These are phyloP conservation scores for Steinernema scapterisci DNA, from an alignment of 2,888 invertebrate species.

Conservation along the genomic window DNA sequence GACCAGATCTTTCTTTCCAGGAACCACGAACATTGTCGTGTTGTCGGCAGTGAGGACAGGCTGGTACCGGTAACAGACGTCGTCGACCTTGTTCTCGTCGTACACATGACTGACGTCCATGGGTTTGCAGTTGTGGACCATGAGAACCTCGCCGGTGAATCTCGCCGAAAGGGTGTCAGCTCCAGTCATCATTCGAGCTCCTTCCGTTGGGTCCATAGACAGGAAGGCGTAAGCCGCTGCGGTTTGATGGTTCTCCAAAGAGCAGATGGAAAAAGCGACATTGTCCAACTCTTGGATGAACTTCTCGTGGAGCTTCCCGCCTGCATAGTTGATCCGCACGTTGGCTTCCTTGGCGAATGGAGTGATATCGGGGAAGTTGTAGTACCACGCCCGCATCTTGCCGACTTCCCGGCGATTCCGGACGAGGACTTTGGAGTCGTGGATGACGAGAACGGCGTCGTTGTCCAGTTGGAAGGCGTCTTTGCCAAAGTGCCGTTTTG, in stretches of 20 bases:
- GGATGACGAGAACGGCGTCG: neutral
- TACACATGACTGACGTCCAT: neutral
- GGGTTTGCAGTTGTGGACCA: neutral
- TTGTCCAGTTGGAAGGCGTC: neutral
- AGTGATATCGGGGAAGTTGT: neutral
- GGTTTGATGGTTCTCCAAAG: neutral
- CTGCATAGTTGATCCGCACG: neutral
- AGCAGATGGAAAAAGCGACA: neutral
- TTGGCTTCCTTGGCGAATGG: neutral
- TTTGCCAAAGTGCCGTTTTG: neutral
- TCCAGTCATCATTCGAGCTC: neutral
- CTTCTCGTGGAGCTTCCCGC: neutral
- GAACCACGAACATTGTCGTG: constrained; percentile 4
- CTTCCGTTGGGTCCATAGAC: neutral
- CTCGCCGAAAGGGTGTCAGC: neutral
- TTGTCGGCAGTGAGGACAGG: neutral
- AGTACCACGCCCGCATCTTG: neutral
- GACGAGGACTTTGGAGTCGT: neutral
- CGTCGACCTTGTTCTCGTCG: neutral
- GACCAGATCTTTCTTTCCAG: neutral
- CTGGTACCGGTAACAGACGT: neutral
- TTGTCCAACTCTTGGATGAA: neutral
- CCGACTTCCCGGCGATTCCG: neutral
- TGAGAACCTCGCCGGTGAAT: neutral
- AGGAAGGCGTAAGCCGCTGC: neutral